Percentiles rank a stretch among this genome's conserved stretches.
These are phyloP conservation scores for Dryobotodes eremita DNA, from an alignment of 2,888 invertebrate species.

Conservation along the genomic window DNA sequence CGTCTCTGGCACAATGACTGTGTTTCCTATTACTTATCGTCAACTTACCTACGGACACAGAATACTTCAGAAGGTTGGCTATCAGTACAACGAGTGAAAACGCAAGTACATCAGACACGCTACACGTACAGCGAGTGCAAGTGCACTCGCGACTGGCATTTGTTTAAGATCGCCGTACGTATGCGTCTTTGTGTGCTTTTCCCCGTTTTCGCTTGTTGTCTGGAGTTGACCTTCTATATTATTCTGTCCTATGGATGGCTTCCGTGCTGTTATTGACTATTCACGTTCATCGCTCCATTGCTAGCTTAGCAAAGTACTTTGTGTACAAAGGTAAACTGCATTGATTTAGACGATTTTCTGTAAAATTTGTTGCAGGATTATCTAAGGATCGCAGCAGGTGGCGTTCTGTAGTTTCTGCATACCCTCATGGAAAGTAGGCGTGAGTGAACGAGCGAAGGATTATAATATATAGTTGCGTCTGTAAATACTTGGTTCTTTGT, in stretches of 20 bases:
- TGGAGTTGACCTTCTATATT: background rate
- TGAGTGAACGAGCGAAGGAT: background rate
- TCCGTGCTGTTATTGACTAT: conserved; percentile 15
- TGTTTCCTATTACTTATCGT: conserved; percentile 2
- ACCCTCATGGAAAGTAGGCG: no score
- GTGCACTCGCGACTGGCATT: background rate
- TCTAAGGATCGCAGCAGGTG: no score
- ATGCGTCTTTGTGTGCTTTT: background rate
- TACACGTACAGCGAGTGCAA: background rate
- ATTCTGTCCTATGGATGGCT: background rate
- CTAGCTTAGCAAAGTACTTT: conserved; percentile 16
- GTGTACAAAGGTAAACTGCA: conserved; percentile 3
- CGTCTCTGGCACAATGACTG: background rate
- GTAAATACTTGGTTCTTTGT: background rate
- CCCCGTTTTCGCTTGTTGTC: background rate
- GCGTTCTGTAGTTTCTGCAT: no score
- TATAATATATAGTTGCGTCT: background rate
- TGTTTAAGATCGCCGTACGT: background rate
- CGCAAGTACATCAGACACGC: background rate
- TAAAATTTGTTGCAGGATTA: background rate
- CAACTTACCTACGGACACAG: background rate
- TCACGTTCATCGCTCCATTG: conserved; percentile 5
- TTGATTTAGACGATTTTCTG: background rate
- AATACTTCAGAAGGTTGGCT: background rate
- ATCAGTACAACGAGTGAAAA: background rate